Conservation (phyloP, 2,797 vertebrate genomes). For the Lacerta agilis region DNA sequence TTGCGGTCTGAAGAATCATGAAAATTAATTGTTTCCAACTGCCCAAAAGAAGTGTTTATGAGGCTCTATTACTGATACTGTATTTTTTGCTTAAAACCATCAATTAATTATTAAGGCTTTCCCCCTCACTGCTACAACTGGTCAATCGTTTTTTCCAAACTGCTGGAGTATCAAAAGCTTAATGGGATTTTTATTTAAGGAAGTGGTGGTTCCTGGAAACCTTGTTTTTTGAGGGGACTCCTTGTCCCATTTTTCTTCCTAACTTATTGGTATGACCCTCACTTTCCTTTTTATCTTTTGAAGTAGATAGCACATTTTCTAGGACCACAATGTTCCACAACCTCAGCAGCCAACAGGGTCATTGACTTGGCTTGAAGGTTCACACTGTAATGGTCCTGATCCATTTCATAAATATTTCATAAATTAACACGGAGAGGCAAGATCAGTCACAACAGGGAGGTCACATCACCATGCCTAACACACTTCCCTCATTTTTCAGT, state of each 20-base stretch:
- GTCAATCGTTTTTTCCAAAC: slow-evolving; percentile 62
- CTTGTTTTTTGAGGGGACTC: slow-evolving; percentile 17
- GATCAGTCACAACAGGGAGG: not conserved
- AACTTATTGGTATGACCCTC: no score
- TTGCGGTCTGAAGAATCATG: slow-evolving; percentile 66
- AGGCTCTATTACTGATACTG: slow-evolving; percentile 61
- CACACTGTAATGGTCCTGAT: not conserved
- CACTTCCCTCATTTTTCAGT: no score
- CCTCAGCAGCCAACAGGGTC: no score
- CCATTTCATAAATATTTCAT: not conserved
- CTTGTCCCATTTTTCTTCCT: not conserved
- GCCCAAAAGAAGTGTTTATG: slow-evolving; percentile 67
- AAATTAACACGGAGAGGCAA: not conserved
- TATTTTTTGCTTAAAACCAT: slow-evolving; percentile 72
- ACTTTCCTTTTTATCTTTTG: no score
- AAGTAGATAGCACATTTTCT: no score
- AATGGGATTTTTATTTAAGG: slow-evolving; percentile 54
- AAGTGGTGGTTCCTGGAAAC: slow-evolving; percentile 34
- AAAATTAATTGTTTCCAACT: slow-evolving; percentile 74
- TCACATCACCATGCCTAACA: not conserved
- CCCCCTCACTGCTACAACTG: slow-evolving; percentile 32
- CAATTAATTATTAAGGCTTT: slow-evolving; percentile 61
- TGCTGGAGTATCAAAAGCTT: slow-evolving; percentile 43
- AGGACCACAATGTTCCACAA: no score
- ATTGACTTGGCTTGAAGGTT: not conserved